Evolutionary conservation across 1,140 invertebrate species (phyloP), one percentile per base, ranked within the genome.

Genomic region (Alviniconcha marisindica): DNA sequence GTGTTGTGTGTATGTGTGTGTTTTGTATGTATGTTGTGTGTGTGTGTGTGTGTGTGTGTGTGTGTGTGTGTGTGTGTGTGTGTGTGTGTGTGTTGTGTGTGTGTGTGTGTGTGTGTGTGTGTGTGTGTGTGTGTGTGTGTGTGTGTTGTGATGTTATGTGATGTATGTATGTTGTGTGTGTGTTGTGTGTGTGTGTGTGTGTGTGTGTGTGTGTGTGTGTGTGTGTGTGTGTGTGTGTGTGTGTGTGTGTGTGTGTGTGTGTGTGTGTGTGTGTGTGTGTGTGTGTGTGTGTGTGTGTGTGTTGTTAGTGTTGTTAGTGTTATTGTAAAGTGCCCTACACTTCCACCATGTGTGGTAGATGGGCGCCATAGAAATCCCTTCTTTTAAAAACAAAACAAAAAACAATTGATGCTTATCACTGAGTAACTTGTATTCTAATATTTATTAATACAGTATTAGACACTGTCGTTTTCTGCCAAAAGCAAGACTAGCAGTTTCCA

Each of bases 111-210:
- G 12, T 36, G 28, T 69, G 28, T 69, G 63, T 69, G 63, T 69
- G 63, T 69, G 63, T 69, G 63, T 69, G 63, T 69, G 63, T 69
- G 63, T 69, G 63, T 36, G 63, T 69, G 63, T 69, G 63, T 69
- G 63, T 69, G 63, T 33, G 33, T 69, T n/a, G 44, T 48, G 44
- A n/a, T n/a, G n/a, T n/a, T n/a, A n/a, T n/a, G n/a, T n/a, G n/a
- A n/a, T n/a, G n/a, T n/a, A n/a, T n/a, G n/a, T n/a, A n/a, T n/a
- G n/a, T n/a, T 60, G 14, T 60, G 56, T 60, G 24, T 0, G 24
- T 24, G 56, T 5, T n/a, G 56, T n/a, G 56, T 60, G 56, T 60
- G 56, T 60, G 56, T 60, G 56, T 60, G 56, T 60, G 56, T 60
- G 56, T 60, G 56, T 60, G 56, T n/a, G 56, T 4, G 56, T n/a